phyloP scores from a whole-genome alignment of 35 echinoderm and acorn worm species.

The Ophioderma brevispina region DNA sequence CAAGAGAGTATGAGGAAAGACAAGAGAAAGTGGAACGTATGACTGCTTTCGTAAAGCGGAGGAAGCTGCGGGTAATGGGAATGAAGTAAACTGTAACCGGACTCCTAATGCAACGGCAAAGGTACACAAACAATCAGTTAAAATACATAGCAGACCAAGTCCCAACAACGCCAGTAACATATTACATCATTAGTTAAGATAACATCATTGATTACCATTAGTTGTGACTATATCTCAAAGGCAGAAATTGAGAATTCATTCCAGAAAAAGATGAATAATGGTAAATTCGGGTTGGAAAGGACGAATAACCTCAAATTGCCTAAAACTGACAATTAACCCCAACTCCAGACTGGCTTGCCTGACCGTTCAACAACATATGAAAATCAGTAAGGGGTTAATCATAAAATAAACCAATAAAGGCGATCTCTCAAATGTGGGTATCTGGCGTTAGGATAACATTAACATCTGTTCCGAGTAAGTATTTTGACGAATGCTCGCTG shows the following conservation, averaged over 20 bases:
- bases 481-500: constrained; percentile 1
- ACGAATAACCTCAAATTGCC: too few relatives aligned
- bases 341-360: too few relatives aligned
- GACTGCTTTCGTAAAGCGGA: background rate
- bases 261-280: too few relatives aligned
- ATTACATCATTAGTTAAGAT: too few relatives aligned
- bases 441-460: constrained; percentile 27
- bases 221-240: too few relatives aligned
- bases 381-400: constrained; percentile 14
- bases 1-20: background rate
- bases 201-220: too few relatives aligned
- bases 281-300: too few relatives aligned
- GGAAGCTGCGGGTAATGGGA: constrained; percentile 2
- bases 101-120: constrained; percentile 27
- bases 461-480: constrained; percentile 11
- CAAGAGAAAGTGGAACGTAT: background rate
- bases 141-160: too few relatives aligned
- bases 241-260: too few relatives aligned
- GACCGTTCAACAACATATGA: too few relatives aligned
- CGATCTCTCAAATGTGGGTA: constrained; percentile 5
- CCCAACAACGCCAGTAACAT: too few relatives aligned
- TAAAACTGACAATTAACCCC: too few relatives aligned
- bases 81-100: background rate
- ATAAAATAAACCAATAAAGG: constrained; percentile 32
- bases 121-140: background rate